A percentile compares a stretch with the other conserved stretches of the same genome.
These are phyloP conservation scores for Phyllostomus hastatus DNA, from an alignment of 2,113 vertebrate species.

Conservation along the genomic window DNA sequence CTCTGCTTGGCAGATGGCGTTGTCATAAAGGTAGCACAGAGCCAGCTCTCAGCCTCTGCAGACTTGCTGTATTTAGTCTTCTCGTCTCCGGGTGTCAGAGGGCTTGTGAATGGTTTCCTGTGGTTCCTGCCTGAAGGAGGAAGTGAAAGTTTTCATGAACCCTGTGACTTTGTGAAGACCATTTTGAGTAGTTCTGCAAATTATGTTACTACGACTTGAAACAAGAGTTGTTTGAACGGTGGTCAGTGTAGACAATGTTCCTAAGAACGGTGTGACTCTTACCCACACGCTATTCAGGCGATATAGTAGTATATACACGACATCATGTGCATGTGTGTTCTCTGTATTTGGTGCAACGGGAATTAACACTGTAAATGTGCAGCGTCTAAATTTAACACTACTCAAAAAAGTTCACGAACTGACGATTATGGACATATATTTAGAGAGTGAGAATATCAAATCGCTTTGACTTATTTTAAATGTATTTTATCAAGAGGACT, in stretches of 20 bases:
- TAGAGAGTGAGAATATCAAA: background rate
- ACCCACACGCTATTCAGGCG: background rate
- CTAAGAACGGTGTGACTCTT: background rate
- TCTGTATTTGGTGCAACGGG: background rate
- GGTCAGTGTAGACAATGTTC: background rate
- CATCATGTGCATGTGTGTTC: background rate
- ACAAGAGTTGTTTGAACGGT: background rate
- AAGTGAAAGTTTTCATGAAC: background rate
- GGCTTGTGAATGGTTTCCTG: background rate
- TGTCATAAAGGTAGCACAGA: background rate
- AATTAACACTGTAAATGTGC: background rate
- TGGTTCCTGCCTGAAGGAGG: background rate
- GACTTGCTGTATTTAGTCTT: background rate
- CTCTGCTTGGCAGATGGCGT: background rate
- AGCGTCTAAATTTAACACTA: background rate
- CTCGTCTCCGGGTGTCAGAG: background rate
- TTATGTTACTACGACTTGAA: background rate
- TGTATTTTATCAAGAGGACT: background rate
- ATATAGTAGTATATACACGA: background rate
- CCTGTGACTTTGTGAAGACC: background rate
- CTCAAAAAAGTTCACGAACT: background rate
- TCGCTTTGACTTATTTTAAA: background rate
- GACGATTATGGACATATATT: background rate
- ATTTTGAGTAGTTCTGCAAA: background rate
- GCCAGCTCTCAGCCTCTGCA: background rate